Evolutionary conservation across 2,797 vertebrate species (phyloP).

Genomic region (Xerus rutilus): DNA sequence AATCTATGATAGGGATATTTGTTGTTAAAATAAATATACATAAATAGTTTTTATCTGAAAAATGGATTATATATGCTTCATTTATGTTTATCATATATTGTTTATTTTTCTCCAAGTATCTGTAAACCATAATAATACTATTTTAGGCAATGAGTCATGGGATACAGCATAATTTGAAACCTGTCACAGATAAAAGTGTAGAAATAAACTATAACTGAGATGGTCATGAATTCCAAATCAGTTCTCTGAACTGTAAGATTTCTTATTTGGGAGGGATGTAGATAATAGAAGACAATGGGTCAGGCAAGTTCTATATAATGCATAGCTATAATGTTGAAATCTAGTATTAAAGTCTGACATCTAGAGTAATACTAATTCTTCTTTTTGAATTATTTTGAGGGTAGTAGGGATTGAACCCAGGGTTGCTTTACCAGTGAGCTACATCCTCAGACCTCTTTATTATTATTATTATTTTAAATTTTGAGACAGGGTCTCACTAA

Average conservation of each 20-base stretch:
- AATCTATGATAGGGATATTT: neutral
- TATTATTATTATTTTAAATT: too few relatives aligned
- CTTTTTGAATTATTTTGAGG: too few relatives aligned
- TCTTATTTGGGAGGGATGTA: neutral
- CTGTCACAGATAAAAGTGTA: neutral
- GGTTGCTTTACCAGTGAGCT: too few relatives aligned
- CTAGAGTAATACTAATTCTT: neutral
- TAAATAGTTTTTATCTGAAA: neutral
- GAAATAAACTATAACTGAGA: neutral
- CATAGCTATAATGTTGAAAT: neutral
- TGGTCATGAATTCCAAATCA: neutral
- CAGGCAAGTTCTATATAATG: neutral
- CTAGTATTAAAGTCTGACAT: neutral
- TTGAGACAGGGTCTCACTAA: too few relatives aligned
- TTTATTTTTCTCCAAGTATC: neutral
- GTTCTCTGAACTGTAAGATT: neutral
- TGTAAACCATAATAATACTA: neutral
- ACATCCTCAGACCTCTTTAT: too few relatives aligned
- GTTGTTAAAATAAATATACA: neutral
- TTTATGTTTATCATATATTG: neutral
- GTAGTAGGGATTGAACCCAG: too few relatives aligned
- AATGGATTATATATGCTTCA: neutral
- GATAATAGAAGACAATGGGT: neutral
- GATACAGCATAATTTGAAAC: neutral
- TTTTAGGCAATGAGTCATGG: neutral